Evolutionary conservation across 35 echinoderm and acorn worm genomes (phyloP).

Genomic region (Holothuria glaberrima): DNA sequence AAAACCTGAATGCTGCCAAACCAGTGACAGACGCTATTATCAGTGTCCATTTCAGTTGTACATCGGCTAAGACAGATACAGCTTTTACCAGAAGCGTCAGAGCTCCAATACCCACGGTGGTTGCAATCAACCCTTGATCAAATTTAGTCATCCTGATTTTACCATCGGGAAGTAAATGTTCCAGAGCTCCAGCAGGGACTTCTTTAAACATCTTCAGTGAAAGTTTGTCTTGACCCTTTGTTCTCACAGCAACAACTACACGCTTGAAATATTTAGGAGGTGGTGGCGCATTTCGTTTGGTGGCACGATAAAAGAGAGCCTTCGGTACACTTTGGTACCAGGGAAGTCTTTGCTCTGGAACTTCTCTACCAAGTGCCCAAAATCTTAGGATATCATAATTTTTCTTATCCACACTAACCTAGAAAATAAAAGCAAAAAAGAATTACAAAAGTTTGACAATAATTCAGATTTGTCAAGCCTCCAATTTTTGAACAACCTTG

Average conservation of each 20-base stretch:
- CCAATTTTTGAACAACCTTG: not conserved
- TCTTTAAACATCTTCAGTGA: constrained; percentile 99
- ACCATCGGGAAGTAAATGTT: constrained; percentile 93
- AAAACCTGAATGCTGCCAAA: constrained; percentile 77
- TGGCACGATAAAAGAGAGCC: constrained; percentile 66
- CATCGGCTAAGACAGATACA: constrained; percentile 81
- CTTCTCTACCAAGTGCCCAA: constrained; percentile 95
- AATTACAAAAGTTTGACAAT: not conserved
- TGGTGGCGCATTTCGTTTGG: constrained; percentile 70
- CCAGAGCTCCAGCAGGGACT: constrained; percentile 82
- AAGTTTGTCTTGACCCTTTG: constrained; percentile 86
- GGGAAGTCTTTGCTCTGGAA: constrained; percentile 68
- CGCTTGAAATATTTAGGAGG: constrained; percentile 86
- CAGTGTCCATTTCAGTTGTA: constrained; percentile 93
- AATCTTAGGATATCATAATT: constrained; percentile 90
- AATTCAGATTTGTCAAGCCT: too few relatives aligned
- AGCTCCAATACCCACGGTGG: constrained; percentile 66
- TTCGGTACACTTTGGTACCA: constrained; percentile 71
- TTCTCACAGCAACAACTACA: constrained; percentile 89
- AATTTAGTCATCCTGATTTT: constrained; percentile 91
- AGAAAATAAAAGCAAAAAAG: not conserved
- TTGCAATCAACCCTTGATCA: constrained; percentile 83
- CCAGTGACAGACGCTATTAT: constrained; percentile 74
- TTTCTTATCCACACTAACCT: constrained; percentile 93
- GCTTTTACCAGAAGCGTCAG: constrained; percentile 82